Evolutionary conservation across 2,113 vertebrate genomes (phyloP).

Genomic region (Haliaeetus leucogaster): DNA sequence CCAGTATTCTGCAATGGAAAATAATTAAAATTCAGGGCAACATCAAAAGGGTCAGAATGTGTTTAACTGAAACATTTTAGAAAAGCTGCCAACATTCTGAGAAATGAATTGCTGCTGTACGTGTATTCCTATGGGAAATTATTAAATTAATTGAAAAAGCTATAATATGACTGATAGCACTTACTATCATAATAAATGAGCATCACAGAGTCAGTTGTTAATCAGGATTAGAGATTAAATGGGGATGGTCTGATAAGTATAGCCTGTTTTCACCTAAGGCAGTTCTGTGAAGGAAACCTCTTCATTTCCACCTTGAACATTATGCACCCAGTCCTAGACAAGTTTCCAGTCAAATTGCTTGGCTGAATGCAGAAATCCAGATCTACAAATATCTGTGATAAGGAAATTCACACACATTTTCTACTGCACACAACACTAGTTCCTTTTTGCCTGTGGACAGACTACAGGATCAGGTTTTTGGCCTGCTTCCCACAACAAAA

Average conservation of each 20-base stretch:
- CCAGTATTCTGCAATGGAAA: neutral
- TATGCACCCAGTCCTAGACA: neutral
- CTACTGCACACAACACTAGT: neutral
- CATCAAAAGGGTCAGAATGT: neutral
- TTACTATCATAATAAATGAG: neutral
- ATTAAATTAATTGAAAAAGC: slow-evolving; percentile 6
- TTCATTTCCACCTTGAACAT: neutral
- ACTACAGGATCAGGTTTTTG: neutral
- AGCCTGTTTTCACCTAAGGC: neutral
- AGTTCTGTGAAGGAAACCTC: neutral
- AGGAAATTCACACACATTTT: neutral
- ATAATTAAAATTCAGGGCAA: slow-evolving; percentile 17
- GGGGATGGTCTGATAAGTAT: neutral
- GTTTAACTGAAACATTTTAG: neutral
- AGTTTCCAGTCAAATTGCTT: neutral
- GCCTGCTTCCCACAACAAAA: neutral
- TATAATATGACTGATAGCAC: neutral
- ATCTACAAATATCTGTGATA: neutral
- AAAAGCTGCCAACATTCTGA: neutral
- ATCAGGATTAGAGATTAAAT: slow-evolving; percentile 11
- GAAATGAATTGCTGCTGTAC: neutral
- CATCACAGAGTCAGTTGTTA: neutral
- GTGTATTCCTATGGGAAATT: neutral
- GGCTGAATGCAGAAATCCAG: neutral
- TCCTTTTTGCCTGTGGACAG: neutral